Base-by-base conservation (phyloP, 23 tunicate genomes). In the Phallusia fumigata region DNA sequence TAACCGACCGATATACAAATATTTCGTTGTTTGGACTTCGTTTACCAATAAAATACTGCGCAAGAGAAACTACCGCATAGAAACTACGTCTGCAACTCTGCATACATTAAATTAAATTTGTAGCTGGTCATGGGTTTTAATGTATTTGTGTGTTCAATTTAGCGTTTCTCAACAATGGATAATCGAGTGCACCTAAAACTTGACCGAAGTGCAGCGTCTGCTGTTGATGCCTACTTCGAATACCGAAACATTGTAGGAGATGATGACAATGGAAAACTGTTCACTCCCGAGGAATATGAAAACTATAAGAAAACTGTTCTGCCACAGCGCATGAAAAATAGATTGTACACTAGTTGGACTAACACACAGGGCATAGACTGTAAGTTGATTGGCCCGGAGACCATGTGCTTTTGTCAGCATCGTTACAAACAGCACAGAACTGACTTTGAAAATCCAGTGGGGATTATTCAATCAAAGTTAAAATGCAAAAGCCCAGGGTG, bases 321-420 rank as follows among this genome's bases (percentile, higher is more conserved):
- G 28, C 96, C 96, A 13, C 34, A 24, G 51, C 51, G 99, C 51
- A 73, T 76, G 36, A 82, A 91, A 74, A 96, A 96, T 65, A 79
- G 99, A 72, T 52, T 96, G 13, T 96, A 90, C 82, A 90, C 88
- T 44, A 86, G 92, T 47, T 96, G 99, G 99, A 81, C 75, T 34
- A 91, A 91, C 65, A 74, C 86, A 26, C 64, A 51, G 26, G 96
- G 96, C 76, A 91, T 96, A 90, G 99, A 96, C 78, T 96, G 99
- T 74, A 96, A 96, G 79, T 74, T 96, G 18, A 82, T 96, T 16
- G 99, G 99, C 6, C 99, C 99, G 0, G 99, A 96, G 77, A 96
- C 96, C 1, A 74, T 65, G 50, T 96, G 99, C 89, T 91, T 96
- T 77, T 96, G 99, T 77, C 86, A 87, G 77, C 95, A 90, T 72